phyloP scores from a whole-genome alignment of 2,113 vertebrate genomes.

The Myiopsitta monachus region DNA sequence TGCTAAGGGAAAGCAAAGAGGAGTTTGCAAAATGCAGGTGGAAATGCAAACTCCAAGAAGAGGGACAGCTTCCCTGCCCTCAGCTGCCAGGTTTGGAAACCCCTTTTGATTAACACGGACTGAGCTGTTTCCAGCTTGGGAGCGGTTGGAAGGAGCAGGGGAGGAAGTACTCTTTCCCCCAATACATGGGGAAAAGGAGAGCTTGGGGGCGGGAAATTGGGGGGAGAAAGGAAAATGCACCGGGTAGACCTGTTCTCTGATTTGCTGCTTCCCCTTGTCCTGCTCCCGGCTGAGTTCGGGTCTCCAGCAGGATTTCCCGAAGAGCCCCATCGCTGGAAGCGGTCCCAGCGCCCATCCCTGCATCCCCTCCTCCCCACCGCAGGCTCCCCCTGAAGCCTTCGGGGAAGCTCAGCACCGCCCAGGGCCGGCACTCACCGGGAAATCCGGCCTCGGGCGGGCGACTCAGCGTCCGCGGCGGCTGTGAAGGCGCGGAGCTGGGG shows the following conservation, averaged over 20 bases:
- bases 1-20: background rate
- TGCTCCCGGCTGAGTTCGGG: background rate
- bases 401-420: rapidly evolving
- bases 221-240: background rate
- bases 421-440: background rate
- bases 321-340: background rate
- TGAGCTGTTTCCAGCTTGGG: background rate
- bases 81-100: background rate
- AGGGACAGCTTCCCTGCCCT: background rate
- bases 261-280: no score
- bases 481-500: background rate
- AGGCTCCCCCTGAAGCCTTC: background rate
- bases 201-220: background rate
- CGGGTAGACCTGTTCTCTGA: rapidly evolving
- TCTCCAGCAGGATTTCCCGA: background rate
- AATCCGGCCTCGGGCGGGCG: rapidly evolving
- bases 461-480: background rate
- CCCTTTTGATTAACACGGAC: background rate
- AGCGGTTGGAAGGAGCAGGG: rapidly evolving
- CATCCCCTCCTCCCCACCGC: rapidly evolving
- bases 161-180: no score
- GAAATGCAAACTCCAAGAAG: background rate
- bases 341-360: background rate
- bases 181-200: rapidly evolving
- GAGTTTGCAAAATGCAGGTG: background rate